Base-by-base conservation (phyloP, 1,140 invertebrate species). In the Drosophila kikkawai region DNA sequence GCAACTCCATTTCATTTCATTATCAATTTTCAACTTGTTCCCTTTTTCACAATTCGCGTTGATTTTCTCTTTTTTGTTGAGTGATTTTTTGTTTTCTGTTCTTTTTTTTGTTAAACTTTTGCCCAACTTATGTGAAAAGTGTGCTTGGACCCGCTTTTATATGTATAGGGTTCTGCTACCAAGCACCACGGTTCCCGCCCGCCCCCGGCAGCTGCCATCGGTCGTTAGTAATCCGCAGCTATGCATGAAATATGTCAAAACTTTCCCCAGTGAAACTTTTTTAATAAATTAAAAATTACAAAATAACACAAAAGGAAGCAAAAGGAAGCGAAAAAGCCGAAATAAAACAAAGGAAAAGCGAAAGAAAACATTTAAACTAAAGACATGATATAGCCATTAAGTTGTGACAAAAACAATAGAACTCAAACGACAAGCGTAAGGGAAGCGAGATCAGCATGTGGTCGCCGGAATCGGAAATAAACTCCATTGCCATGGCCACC, bases 401-500 rank as follows among this genome's bases (percentile, higher is more conserved):
- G 68, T 63, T 70, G 53, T 68, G 69, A 42, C 34, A 9, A 37
- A 67, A 32, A n/a, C 39, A 60, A 56, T 56, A 56, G 19, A 55
- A 32, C 47, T 45, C 39, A 8, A 60, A 42, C 45, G 29, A 32
- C 13, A 48, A 61, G 51, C 39, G 64, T 36, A 17, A 56, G 59
- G 68, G 77, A 50, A 70, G 55, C 41, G 55, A 60, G 68, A 51
- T 60, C 53, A 92, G 56, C 58, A 93, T 92, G 92, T 93, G 92
- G 92, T 92, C 92, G 55, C 92, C 91, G 11, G 93, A 93, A 73
- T 92, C 91, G 64, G 93, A 93, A 86, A 93, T 93, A 66, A 93
- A 92, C 83, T 93, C 93, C 53, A 93, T 93, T 84, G 93, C 92
- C 79, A 93, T 93, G 93, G 92, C 91, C 69, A 93, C 93, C 53